Percentiles rank a stretch among this genome's conserved stretches.
These are phyloP conservation scores for Rafetus swinhoei DNA, from an alignment of 2,113 vertebrate genomes.

Conservation along the genomic window DNA sequence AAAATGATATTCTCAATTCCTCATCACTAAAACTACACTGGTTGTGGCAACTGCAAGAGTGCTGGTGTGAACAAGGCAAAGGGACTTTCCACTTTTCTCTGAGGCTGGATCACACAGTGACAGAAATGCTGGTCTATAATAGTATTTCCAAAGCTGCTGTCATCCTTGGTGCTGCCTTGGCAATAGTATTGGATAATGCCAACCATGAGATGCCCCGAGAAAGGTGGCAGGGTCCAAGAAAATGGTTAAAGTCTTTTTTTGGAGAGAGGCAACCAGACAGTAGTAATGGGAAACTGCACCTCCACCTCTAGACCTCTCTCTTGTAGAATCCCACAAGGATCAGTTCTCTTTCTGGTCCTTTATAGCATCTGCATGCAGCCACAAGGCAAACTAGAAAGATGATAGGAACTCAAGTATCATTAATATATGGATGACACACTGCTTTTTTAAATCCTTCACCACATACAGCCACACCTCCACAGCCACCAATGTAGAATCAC, in stretches of 20 bases:
- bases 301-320: not conserved
- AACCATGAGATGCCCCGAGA: not conserved
- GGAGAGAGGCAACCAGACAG: not conserved
- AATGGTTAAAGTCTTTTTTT: not conserved
- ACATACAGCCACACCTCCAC: not conserved
- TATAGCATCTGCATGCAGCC: not conserved
- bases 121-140: not conserved
- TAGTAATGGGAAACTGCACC: not conserved
- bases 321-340: not conserved
- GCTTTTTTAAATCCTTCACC: not conserved
- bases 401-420: not conserved
- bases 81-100: accelerated
- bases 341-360: not conserved
- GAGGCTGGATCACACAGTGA: not conserved
- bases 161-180: not conserved
- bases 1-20: accelerated
- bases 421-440: not conserved
- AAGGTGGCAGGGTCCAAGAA: not conserved
- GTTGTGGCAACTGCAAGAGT: too few species aligned
- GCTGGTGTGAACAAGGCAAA: not conserved
- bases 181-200: not conserved
- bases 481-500: not conserved
- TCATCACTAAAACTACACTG: accelerated
- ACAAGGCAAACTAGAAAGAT: accelerated
- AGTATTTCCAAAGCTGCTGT: not conserved